Percentiles rank a stretch among this genome's conserved stretches.
Conservation (phyloP, 2,113 vertebrate genomes). For the Emydocephalus ijimae region DNA sequence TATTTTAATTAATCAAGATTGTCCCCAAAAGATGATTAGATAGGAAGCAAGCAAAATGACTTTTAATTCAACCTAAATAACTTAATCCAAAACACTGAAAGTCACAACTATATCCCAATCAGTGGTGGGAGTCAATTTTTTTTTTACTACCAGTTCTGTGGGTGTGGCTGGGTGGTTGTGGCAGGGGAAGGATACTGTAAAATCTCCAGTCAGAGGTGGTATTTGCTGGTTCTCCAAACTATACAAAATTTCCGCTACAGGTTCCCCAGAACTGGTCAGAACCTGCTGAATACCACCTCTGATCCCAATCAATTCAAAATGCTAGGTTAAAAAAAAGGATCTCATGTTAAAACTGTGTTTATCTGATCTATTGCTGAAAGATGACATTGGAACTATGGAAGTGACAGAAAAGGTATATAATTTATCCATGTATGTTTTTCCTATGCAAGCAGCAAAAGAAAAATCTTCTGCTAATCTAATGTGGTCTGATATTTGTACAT, state of each 20-base stretch:
- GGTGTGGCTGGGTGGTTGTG: too few species aligned
- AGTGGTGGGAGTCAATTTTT: too few species aligned
- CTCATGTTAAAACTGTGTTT: not conserved
- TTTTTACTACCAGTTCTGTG: too few species aligned
- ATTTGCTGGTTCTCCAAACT: too few species aligned
- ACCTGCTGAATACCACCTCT: too few species aligned
- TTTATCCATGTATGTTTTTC: constrained; percentile 40
- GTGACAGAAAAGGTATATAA: constrained; percentile 13
- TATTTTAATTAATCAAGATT: not conserved
- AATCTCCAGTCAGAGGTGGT: too few species aligned
- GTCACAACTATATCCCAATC: not conserved
- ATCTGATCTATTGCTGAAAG: not conserved
- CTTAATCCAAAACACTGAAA: not conserved
- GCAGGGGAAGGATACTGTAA: too few species aligned
- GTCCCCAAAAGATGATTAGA: not conserved
- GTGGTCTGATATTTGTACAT: constrained; percentile 24
- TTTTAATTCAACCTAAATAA: constrained; percentile 11
- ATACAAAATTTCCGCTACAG: too few species aligned
- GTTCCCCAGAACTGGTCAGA: too few species aligned
- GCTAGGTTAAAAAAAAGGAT: not conserved
- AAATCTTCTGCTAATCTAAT: constrained; percentile 21
- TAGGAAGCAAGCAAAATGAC: not conserved
- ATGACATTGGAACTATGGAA: constrained; percentile 2
- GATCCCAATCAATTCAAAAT: not conserved
- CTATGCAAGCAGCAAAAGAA: constrained; percentile 20